Conservation (phyloP, 2,797 vertebrate genomes). For the Mergus octosetaceus region DNA sequence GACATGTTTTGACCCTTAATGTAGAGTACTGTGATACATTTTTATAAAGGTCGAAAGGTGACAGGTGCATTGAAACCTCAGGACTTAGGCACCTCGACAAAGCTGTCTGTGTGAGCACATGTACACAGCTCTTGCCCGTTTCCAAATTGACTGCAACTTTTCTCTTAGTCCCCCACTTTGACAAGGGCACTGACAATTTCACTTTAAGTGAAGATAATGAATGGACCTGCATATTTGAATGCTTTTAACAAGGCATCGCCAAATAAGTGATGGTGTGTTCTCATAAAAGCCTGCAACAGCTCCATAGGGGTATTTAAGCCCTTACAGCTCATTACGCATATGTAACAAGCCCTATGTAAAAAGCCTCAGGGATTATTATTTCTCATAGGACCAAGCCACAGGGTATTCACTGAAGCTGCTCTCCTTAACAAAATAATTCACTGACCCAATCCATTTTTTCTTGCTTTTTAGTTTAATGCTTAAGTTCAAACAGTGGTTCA, state of each 20-base stretch:
- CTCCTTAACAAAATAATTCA: background rate
- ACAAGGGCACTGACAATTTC: constrained; percentile 6
- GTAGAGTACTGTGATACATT: background rate
- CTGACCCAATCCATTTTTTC: background rate
- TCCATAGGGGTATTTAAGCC: constrained; percentile 45
- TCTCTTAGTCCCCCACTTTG: background rate
- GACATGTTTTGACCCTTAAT: background rate
- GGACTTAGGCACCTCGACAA: background rate
- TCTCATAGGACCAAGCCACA: constrained; percentile 21
- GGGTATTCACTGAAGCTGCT: constrained; percentile 3
- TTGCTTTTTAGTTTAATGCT: background rate
- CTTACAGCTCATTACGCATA: constrained; percentile 47
- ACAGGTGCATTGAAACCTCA: background rate
- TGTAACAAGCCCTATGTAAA: constrained; percentile 56
- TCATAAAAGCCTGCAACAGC: constrained; percentile 48
- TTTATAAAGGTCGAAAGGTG: background rate
- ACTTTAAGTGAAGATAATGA: constrained; percentile 35
- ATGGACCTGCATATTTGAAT: constrained; percentile 20
- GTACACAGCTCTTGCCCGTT: background rate
- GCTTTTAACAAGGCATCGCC: constrained; percentile 26
- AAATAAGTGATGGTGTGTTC: constrained; percentile 34
- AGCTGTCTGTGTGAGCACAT: background rate
- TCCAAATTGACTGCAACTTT: constrained; percentile 17
- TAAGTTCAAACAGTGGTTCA: background rate
- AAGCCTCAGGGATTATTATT: constrained; percentile 51